Percentiles rank a stretch among this genome's conserved stretches.
These are phyloP conservation scores for Fringilla coelebs DNA, from an alignment of 2,797 vertebrate species.

Conservation along the genomic window DNA sequence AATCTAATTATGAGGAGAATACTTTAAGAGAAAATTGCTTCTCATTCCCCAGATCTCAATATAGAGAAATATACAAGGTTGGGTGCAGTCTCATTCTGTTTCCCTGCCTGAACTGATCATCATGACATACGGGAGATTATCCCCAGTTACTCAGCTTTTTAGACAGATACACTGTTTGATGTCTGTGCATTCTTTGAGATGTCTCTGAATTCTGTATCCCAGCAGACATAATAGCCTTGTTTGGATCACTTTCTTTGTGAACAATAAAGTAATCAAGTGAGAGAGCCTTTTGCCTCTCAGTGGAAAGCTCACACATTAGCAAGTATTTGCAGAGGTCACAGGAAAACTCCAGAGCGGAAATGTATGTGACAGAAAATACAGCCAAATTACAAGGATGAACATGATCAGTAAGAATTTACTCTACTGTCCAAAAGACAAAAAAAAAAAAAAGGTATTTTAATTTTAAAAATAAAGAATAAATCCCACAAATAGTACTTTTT, in stretches of 20 bases:
- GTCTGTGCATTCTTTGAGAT: not conserved
- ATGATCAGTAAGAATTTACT: not conserved
- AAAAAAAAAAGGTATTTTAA: not conserved
- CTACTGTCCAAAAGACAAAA: accelerated
- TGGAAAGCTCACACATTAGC: not conserved
- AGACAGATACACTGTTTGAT: not conserved
- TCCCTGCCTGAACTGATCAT: not conserved
- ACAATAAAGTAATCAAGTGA: not conserved
- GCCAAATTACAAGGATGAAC: not conserved
- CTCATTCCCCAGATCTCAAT: not conserved
- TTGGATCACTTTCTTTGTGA: not conserved
- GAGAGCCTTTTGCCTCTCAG: not conserved
- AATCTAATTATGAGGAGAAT: slow-evolving; percentile 16
- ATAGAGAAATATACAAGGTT: not conserved
- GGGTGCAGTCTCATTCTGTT: not conserved
- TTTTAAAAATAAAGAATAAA: not conserved
- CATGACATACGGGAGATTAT: not conserved
- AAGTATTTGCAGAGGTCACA: not conserved
- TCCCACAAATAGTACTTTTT: not conserved
- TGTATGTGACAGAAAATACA: not conserved
- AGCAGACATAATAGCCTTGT: not conserved
- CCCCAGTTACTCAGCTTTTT: not conserved
- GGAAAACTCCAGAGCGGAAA: not conserved
- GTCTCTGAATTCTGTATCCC: not conserved
- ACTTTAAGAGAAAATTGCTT: not conserved